phyloP scores from a whole-genome alignment of 35 echinoderm and acorn worm species.

The Ophioderma brevispina region DNA sequence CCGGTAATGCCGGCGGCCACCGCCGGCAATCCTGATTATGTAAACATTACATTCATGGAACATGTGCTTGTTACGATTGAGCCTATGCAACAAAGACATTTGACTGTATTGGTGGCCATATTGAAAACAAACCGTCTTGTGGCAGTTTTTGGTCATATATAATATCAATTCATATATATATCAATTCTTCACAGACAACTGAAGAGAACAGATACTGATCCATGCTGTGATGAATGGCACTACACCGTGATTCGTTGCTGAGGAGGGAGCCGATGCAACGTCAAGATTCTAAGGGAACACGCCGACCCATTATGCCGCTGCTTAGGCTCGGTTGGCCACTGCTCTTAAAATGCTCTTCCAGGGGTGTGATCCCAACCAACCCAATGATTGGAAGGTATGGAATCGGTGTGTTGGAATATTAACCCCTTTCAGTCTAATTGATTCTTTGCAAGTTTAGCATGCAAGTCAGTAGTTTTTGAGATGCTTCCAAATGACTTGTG shows the following conservation, averaged over 20 bases:
- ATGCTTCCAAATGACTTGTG: too few relatives aligned
- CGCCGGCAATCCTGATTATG: too few relatives aligned
- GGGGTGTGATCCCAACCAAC: conserved; percentile 63
- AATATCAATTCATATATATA: neutral
- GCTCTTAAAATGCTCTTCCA: conserved; percentile 70
- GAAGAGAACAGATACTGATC: conserved; percentile 72
- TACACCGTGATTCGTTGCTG: conserved; percentile 67
- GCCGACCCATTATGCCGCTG: conserved; percentile 85
- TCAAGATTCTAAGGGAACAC: conserved; percentile 90
- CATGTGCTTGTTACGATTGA: too few relatives aligned
- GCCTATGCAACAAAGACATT: too few relatives aligned
- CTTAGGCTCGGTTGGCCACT: conserved; percentile 80
- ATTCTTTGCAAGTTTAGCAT: neutral
- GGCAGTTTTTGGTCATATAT: neutral
- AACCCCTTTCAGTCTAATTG: neutral
- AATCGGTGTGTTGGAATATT: neutral
- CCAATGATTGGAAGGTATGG: conserved; percentile 94
- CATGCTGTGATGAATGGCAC: conserved; percentile 92
- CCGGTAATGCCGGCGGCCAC: too few relatives aligned
- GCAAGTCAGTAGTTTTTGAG: too few relatives aligned
- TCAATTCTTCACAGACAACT: conserved; percentile 58
- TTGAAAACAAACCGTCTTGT: too few relatives aligned
- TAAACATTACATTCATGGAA: too few relatives aligned
- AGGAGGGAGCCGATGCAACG: conserved; percentile 84
- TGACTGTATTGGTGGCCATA: too few relatives aligned